Conservation (phyloP, 2,888 invertebrate species). For the Magallana nippona region DNA sequence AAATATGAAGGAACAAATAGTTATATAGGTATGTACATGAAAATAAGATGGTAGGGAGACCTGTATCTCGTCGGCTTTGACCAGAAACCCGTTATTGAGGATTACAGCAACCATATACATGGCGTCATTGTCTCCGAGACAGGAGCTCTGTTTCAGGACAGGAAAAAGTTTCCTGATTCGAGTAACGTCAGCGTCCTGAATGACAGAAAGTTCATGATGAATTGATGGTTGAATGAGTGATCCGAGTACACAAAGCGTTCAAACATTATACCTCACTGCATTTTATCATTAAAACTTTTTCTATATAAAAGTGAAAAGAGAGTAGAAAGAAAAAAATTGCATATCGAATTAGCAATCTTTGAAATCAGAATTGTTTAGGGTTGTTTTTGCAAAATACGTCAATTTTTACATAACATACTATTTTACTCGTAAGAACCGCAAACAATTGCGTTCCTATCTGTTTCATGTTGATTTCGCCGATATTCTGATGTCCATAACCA, state of each 20-base stretch:
- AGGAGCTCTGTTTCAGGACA: slow-evolving; percentile 74
- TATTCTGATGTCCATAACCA: background rate
- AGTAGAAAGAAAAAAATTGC: too few species aligned
- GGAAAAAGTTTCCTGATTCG: slow-evolving; percentile 60
- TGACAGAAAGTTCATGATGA: too few species aligned
- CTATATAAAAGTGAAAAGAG: too few species aligned
- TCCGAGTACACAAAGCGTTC: too few species aligned
- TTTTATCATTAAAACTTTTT: too few species aligned
- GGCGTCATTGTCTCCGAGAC: slow-evolving; percentile 75
- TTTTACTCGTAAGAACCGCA: slow-evolving; percentile 1
- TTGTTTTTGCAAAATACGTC: background rate
- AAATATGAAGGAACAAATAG: background rate
- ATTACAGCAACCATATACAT: slow-evolving; percentile 75
- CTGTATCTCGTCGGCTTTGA: slow-evolving; percentile 73
- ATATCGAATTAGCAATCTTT: too few species aligned
- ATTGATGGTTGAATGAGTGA: too few species aligned
- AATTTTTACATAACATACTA: background rate
- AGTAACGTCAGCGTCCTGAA: slow-evolving; percentile 60
- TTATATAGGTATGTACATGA: background rate
- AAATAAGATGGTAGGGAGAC: slow-evolving; percentile 56
- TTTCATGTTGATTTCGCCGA: background rate
- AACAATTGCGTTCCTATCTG: background rate
- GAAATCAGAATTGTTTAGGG: background rate
- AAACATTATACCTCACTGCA: too few species aligned
- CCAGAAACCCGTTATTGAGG: slow-evolving; percentile 74